A percentile compares a stretch with the other conserved stretches of the same genome.
Evolutionary conservation across 2,797 vertebrate genomes (phyloP).

Genomic region (Peromyscus attwateri): DNA sequence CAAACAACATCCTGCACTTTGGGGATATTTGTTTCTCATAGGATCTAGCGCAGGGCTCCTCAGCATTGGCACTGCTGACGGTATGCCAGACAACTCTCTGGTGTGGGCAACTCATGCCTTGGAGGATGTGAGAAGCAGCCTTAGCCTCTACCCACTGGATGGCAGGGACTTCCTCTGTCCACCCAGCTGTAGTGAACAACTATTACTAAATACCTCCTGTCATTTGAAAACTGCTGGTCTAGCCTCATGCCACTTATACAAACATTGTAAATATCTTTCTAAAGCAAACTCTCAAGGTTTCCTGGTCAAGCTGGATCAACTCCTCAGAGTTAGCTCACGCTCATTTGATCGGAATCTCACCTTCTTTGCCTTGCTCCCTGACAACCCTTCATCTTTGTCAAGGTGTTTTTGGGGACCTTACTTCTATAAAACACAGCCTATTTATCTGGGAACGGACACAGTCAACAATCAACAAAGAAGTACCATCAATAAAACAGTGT

Average conservation of each 20-base stretch:
- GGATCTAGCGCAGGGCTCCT: background rate
- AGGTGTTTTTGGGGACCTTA: background rate
- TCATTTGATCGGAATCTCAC: background rate
- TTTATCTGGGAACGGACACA: background rate
- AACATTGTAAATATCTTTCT: background rate
- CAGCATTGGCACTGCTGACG: background rate
- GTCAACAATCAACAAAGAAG: background rate
- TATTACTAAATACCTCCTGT: background rate
- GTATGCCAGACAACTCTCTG: background rate
- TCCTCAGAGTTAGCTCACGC: background rate
- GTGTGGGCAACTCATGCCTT: background rate
- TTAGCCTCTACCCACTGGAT: background rate
- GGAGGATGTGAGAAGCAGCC: background rate
- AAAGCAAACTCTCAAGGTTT: background rate
- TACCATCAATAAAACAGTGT: background rate
- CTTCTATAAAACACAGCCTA: background rate
- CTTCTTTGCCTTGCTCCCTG: background rate
- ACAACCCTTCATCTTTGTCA: background rate
- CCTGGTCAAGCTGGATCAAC: background rate
- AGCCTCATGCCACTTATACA: background rate
- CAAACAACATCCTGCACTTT: background rate
- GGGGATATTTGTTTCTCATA: background rate
- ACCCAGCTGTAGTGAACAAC: background rate
- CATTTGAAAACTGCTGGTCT: background rate
- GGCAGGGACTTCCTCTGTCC: background rate